Evolutionary conservation across 2,888 invertebrate species (phyloP), one percentile per base, ranked within the genome.

Genomic region (Tridacna crocea): DNA sequence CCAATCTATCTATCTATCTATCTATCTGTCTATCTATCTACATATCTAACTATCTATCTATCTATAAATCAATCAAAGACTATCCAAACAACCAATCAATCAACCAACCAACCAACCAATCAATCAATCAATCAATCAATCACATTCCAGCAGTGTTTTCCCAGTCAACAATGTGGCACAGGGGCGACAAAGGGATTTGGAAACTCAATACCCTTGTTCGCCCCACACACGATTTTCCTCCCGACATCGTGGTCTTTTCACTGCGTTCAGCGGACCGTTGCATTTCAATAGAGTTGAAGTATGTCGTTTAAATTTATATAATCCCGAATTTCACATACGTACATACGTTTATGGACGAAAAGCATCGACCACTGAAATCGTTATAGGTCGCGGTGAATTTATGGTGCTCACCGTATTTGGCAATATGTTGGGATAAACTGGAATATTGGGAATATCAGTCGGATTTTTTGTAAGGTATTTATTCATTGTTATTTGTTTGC

Each of bases 271-370:
- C 46, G 68, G n/a, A 68, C 46, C 68, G 68, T 68, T 68, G 68
- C n/a, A 68, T 46, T 68, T 68, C 68, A 68, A 68, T 68, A n/a
- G 11, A 47, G 46, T 47, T 47, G 47, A 47, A 68, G 68, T 68
- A 68, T 17, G 17, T 46, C 68, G 47, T 36, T 68, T 68, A 46
- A 68, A 46, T 68, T 68, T 68, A 68, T 68, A 68, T 68, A 68
- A 68, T 68, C 68, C 46, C 26, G 22, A 24, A 17, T 61, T 47
- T 46, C 17, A 17, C 26, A 65, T 27, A 65, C 26, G 27, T 65
- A 65, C 27, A 65, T 65, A 65, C 27, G 26, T 65, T 26, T 65
- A 17, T 65, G 27, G 17, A 65, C 10, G 17, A 26, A 51, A 27
- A 65, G 65, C 26, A 65, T 65, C 65, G 65, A n/a, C 24, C 22